These are phyloP conservation scores for Microcebus tavaratra DNA, from an alignment of 2,113 vertebrate genomes.

Conservation along the genomic window DNA sequence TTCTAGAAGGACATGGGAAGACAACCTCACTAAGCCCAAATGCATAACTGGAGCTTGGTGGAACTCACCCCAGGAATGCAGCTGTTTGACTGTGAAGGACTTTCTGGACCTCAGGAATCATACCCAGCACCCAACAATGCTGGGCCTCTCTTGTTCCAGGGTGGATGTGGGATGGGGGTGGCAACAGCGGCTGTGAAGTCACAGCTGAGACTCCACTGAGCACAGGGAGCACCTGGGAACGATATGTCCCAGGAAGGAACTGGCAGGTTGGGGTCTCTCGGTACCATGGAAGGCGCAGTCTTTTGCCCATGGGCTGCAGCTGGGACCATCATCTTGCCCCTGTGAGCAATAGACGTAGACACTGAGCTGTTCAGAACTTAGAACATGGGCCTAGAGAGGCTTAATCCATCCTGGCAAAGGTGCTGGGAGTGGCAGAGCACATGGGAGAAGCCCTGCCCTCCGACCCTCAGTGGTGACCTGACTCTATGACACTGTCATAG, in stretches of 20 bases:
- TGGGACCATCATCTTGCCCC: neutral
- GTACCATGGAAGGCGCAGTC: neutral
- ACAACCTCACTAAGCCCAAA: rapidly evolving
- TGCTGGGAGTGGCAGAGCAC: too few relatives aligned
- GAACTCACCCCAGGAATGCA: neutral
- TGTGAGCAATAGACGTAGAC: neutral
- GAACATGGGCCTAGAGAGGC: too few relatives aligned
- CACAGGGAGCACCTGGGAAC: neutral
- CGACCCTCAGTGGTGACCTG: rapidly evolving
- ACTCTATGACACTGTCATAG: neutral
- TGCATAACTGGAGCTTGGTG: rapidly evolving
- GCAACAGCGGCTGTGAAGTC: neutral
- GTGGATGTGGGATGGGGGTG: rapidly evolving
- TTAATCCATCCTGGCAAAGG: rapidly evolving
- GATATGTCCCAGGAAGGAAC: neutral
- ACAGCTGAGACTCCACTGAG: neutral
- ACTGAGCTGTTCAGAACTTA: neutral
- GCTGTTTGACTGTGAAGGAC: neutral
- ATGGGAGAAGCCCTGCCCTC: neutral
- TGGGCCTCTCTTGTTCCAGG: too few relatives aligned
- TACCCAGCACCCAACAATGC: neutral
- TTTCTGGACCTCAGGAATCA: neutral
- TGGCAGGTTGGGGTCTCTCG: neutral
- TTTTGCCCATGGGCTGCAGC: neutral
- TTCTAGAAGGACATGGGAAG: neutral